A percentile compares a stretch with the other conserved stretches of the same genome.
Conservation (phyloP, 1,140 invertebrate genomes). For the Drosophila rhopaloa region DNA sequence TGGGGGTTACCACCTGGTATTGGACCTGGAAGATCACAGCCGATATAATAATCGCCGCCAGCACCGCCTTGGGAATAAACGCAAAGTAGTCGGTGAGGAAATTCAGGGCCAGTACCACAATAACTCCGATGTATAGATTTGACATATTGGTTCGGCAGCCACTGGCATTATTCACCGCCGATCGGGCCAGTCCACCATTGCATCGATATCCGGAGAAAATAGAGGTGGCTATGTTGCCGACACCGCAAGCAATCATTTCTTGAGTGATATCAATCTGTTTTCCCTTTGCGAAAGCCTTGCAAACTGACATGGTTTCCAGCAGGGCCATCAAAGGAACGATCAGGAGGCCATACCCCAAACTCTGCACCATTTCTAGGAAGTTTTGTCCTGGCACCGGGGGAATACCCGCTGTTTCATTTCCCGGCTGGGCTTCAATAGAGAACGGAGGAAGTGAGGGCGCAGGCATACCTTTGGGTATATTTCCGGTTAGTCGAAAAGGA, state of each 20-base stretch:
- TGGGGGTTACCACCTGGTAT: constrained; percentile 89
- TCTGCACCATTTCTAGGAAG: constrained; percentile 90
- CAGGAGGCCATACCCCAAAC: constrained; percentile 90
- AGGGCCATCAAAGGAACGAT: constrained; percentile 92
- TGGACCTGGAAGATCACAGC: constrained; percentile 95
- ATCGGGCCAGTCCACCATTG: constrained; percentile 92
- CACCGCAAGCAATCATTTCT: constrained; percentile 92
- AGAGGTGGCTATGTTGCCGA: constrained; percentile 94
- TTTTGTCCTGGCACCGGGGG: constrained; percentile 50
- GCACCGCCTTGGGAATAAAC: constrained; percentile 92
- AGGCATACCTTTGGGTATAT: constrained; percentile 90
- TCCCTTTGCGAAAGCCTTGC: constrained; percentile 91
- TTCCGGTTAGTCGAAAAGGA: constrained; percentile 84
- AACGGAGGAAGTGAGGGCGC: constrained; percentile 88
- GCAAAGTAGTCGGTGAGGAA: constrained; percentile 92
- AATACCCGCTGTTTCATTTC: constrained; percentile 85
- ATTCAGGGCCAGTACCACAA: constrained; percentile 90
- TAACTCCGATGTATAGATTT: constrained; percentile 89
- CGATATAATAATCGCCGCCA: constrained; percentile 93
- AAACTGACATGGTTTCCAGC: constrained; percentile 93
- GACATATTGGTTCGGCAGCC: constrained; percentile 95
- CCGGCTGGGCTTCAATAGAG: constrained; percentile 83
- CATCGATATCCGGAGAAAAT: constrained; percentile 94
- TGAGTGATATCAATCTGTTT: constrained; percentile 93
- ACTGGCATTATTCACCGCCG: constrained; percentile 95